Evolutionary conservation across 2,888 invertebrate species (phyloP).

Genomic region (Acrocyrtus sp.): DNA sequence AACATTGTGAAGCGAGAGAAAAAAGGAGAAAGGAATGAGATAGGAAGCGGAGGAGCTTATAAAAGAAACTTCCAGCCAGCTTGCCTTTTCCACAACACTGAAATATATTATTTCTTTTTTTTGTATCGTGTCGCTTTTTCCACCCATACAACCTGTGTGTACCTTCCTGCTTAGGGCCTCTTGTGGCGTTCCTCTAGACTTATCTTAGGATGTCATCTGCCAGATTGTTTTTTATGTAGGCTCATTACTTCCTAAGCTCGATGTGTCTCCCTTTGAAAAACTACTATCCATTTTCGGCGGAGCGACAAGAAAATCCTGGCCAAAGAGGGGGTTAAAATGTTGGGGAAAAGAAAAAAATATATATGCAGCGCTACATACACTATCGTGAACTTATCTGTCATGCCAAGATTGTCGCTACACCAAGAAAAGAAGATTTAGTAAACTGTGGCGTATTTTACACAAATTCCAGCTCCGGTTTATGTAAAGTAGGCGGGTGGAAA

Average conservation of each 20-base stretch:
- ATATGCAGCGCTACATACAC: slow-evolving; percentile 29
- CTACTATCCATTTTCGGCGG: slow-evolving; percentile 44
- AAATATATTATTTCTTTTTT: no score
- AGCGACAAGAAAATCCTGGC: slow-evolving; percentile 51
- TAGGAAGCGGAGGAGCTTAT: not conserved
- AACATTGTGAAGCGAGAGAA: not conserved
- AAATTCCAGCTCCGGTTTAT: not conserved
- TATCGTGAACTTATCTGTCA: slow-evolving; percentile 12
- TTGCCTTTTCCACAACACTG: no score
- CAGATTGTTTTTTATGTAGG: slow-evolving; percentile 53
- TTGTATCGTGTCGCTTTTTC: no score
- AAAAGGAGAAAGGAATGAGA: not conserved
- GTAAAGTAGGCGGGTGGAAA: not conserved
- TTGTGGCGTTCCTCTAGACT: slow-evolving; percentile 35
- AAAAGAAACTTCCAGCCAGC: not conserved
- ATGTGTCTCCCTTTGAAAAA: slow-evolving; percentile 43
- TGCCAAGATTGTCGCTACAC: not conserved
- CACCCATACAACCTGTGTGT: not conserved
- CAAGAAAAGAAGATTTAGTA: not conserved
- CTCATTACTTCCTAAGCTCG: slow-evolving; percentile 50
- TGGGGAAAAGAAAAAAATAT: slow-evolving; percentile 11
- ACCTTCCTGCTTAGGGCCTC: slow-evolving; percentile 38
- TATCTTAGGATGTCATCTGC: slow-evolving; percentile 51
- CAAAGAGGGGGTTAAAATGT: slow-evolving; percentile 37
- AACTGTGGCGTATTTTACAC: not conserved